Evolutionary conservation across 2,888 invertebrate species (phyloP), one percentile per base, ranked within the genome.

Genomic region (Branchipolynoe longqiensis): DNA sequence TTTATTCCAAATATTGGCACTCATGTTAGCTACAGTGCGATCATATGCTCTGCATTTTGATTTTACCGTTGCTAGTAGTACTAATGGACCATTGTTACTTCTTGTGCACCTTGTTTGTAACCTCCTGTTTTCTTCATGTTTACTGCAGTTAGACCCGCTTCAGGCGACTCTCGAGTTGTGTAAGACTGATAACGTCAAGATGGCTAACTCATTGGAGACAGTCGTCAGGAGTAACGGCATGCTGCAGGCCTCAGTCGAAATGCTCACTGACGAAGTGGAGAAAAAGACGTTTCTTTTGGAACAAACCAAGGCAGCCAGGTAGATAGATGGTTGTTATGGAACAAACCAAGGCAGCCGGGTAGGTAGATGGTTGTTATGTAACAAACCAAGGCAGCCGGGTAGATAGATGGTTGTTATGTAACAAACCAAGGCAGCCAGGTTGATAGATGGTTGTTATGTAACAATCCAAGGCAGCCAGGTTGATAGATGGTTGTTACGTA

Each of bases 141-240:
- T 48, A 12, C 48, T 48, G 22, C 83, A 89, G 89, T 36, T 89
- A 14, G 85, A 78, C 14, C 87, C 88, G 3, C 62, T 89, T 36
- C 28, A 86, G 31, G 40, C 85, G 40, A 85, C 86, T 0, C 62
- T 89, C 28, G n/a, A 87, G 56, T 31, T 85, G 54, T 86, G 86
- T 58, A 85, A 87, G 41, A 56, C 82, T 8, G 89, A 89, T 48
- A 89, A 89, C 58, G 28, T 25, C 28, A 87, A 92, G 85, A 90
- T 93, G 54, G 90, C 92, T 0, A 87, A 89, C 18, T 91, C 92
- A 0, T 88, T 93, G 59, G 92, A 93, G 87, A 90, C 91, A 6
- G 91, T 92, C 38, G 91, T 93, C 90, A 85, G 90, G 1, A 91
- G 92, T 8, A 92, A 92, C 87, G 89, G 89, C 2, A 91, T 92